phyloP scores from a whole-genome alignment of 2,888 invertebrate species.

The Lepidochrysops patricia region DNA sequence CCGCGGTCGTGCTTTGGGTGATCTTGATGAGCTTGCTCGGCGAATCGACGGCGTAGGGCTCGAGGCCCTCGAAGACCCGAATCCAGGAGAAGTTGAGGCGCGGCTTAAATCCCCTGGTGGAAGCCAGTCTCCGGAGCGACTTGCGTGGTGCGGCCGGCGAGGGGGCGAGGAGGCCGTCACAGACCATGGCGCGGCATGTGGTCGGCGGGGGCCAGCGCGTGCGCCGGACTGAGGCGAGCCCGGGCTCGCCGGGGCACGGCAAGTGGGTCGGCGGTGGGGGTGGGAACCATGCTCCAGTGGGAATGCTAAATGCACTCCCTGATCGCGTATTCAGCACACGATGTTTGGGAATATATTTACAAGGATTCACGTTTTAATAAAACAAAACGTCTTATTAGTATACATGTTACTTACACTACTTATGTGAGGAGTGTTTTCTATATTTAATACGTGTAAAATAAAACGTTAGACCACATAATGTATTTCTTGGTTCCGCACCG shows the following conservation, averaged over 20 bases:
- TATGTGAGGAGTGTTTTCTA: neutral
- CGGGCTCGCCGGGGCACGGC: conserved; percentile 58
- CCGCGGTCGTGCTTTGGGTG: conserved; percentile 72
- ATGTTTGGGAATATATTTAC: neutral
- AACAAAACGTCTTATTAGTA: neutral
- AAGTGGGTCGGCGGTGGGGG: conserved; percentile 71
- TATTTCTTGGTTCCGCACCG: conserved; percentile 50
- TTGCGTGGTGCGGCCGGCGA: conserved; percentile 60
- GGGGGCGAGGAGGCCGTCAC: conserved; percentile 67
- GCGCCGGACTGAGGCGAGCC: conserved; percentile 45
- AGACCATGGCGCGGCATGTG: conserved; percentile 57
- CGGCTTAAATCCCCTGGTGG: conserved; percentile 65
- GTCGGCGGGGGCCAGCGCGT: conserved; percentile 46
- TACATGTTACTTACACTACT: neutral
- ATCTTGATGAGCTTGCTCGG: conserved; percentile 74
- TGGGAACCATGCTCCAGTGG: conserved; percentile 70
- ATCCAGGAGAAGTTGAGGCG: conserved; percentile 73
- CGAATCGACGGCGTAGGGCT: conserved; percentile 62
- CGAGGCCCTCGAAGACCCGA: conserved; percentile 75
- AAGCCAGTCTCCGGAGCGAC: conserved; percentile 66
- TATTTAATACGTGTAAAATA: conserved; percentile 19
- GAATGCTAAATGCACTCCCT: conserved; percentile 55
- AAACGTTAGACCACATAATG: conserved; percentile 23
- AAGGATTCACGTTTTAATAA: neutral
- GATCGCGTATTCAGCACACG: conserved; percentile 18